A percentile compares a stretch with the other conserved stretches of the same genome.
Evolutionary conservation across 2,797 vertebrate genomes (phyloP).

Genomic region (Melanotaenia nigrans): DNA sequence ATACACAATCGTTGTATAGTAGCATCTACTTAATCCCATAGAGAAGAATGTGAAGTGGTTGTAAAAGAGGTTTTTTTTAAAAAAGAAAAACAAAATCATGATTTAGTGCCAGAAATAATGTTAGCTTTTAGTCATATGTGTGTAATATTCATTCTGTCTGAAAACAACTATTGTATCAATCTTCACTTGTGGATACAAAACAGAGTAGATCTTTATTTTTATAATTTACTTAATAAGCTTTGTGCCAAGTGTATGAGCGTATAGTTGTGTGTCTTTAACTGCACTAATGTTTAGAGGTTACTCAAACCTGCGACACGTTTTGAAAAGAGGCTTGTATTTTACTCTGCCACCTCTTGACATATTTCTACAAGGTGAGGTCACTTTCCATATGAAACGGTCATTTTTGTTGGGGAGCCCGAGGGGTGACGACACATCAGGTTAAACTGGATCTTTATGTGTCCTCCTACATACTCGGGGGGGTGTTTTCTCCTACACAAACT

Average conservation of each 20-base stretch:
- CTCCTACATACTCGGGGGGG: slow-evolving; percentile 20
- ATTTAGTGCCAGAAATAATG: slow-evolving; percentile 50
- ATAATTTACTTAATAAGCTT: not conserved
- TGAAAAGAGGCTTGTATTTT: slow-evolving; percentile 22
- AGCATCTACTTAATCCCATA: slow-evolving; percentile 28
- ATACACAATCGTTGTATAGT: slow-evolving; percentile 13
- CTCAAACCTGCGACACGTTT: slow-evolving; percentile 25
- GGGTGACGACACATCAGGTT: slow-evolving; percentile 37
- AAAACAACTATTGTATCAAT: slow-evolving; percentile 9
- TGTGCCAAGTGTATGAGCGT: slow-evolving; percentile 52
- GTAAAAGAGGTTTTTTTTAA: slow-evolving; percentile 52
- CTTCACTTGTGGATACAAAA: slow-evolving; percentile 11
- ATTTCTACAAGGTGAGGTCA: slow-evolving; percentile 51
- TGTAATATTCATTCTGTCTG: slow-evolving; percentile 41
- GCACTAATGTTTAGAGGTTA: slow-evolving; percentile 22
- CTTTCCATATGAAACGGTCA: slow-evolving; percentile 52
- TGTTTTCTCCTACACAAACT: slow-evolving; percentile 36
- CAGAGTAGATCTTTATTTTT: not conserved
- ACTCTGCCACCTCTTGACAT: slow-evolving; percentile 18
- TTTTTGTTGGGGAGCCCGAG: not conserved
- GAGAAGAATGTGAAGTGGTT: slow-evolving; percentile 34
- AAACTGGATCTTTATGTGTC: slow-evolving; percentile 55
- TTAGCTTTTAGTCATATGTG: slow-evolving; percentile 35
- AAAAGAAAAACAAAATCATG: not conserved
- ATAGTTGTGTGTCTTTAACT: slow-evolving; percentile 8